These are phyloP conservation scores for Cyprinodon diabolis DNA, from an alignment of 2,797 vertebrate species.

Conservation along the genomic window DNA sequence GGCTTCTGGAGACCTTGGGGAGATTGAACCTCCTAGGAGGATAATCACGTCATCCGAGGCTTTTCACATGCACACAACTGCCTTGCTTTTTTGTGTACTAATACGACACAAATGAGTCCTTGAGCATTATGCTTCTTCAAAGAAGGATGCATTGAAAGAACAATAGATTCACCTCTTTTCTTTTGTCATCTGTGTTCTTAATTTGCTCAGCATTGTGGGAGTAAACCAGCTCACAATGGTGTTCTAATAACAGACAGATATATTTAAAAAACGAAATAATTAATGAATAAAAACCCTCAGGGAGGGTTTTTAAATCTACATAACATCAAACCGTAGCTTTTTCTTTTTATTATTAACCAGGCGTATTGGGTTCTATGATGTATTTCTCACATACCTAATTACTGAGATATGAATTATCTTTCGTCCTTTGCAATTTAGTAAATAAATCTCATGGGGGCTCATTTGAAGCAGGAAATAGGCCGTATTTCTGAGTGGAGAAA, in stretches of 20 bases:
- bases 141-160: conserved; percentile 49
- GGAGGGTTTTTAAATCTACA: conserved; percentile 79
- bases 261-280: conserved; percentile 66
- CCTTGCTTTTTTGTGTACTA: conserved; percentile 45
- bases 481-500: conserved; percentile 73
- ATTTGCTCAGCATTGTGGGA: conserved; percentile 69
- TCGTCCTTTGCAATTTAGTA: conserved; percentile 81
- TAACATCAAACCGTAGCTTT: conserved; percentile 80
- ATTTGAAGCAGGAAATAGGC: conserved; percentile 82
- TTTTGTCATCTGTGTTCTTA: conserved; percentile 69
- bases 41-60: conserved; percentile 40
- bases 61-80: conserved; percentile 28
- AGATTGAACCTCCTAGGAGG: conserved; percentile 28
- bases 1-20: conserved; percentile 32
- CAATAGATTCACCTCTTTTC: conserved; percentile 61
- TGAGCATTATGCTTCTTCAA: conserved; percentile 67
- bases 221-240: conserved; percentile 58
- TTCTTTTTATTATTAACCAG: conserved; percentile 77
- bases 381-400: conserved; percentile 82
- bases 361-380: conserved; percentile 78
- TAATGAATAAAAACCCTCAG: conserved; percentile 71
- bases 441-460: conserved; percentile 78
- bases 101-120: conserved; percentile 72
- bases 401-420: conserved; percentile 80
- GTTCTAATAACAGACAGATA: conserved; percentile 71